Evolutionary conservation across 2,797 vertebrate species (phyloP).

Genomic region (Sus cebifrons): DNA sequence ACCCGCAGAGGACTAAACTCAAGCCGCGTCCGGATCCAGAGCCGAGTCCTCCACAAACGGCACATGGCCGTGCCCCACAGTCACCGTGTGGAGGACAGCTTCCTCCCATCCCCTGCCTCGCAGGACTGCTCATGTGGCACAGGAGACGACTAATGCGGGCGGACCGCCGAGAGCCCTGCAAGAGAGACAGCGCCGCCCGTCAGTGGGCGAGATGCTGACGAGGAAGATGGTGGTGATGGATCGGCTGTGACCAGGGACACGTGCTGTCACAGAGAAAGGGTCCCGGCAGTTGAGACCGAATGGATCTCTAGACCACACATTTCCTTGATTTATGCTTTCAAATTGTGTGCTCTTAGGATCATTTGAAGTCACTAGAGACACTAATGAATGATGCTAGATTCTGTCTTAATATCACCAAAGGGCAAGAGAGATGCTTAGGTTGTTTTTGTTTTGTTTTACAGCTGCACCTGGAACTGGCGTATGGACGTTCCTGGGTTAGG

Average conservation of each 20-base stretch:
- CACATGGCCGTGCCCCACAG: not conserved
- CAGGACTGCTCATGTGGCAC: rapidly evolving
- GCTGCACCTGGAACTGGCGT: too few species aligned
- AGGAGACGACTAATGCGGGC: not conserved
- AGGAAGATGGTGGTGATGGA: not conserved
- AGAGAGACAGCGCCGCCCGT: rapidly evolving
- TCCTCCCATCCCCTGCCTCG: not conserved
- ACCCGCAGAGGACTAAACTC: not conserved
- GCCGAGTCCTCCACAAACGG: too few species aligned
- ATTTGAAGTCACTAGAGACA: not conserved
- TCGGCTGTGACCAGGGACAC: not conserved
- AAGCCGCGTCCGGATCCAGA: not conserved
- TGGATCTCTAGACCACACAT: not conserved
- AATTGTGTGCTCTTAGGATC: rapidly evolving
- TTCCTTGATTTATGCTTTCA: not conserved
- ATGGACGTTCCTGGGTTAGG: too few species aligned
- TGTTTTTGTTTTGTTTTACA: too few species aligned
- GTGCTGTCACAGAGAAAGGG: not conserved
- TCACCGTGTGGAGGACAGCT: too few species aligned
- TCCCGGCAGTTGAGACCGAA: not conserved
- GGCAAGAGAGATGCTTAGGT: not conserved
- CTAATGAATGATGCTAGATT: not conserved
- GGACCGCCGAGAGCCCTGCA: not conserved
- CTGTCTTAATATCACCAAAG: not conserved
- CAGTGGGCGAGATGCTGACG: rapidly evolving